phyloP scores from a whole-genome alignment of 2,113 vertebrate species.

The Motacilla tschutschensis region DNA sequence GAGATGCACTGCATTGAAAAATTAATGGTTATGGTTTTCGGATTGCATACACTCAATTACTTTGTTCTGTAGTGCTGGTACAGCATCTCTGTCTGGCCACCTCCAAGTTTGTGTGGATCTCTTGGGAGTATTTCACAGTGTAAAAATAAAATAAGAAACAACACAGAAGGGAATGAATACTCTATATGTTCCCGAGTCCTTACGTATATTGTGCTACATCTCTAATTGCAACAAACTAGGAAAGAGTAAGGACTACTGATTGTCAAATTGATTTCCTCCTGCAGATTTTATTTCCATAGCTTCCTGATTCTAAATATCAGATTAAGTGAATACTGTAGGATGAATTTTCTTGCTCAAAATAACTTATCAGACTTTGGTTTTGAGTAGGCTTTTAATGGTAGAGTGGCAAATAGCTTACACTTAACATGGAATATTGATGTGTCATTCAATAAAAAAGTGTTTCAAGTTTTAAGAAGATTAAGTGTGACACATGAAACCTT shows the following conservation, averaged over 20 bases:
- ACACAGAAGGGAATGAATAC: slow-evolving; percentile 24
- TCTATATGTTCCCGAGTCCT: not conserved
- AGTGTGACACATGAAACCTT: not conserved
- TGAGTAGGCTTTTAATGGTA: not conserved
- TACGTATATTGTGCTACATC: not conserved
- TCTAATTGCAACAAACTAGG: slow-evolving; percentile 10
- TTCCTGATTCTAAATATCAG: not conserved
- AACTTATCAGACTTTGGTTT: not conserved
- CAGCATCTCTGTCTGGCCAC: slow-evolving; percentile 18
- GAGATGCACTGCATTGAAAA: slow-evolving; percentile 14
- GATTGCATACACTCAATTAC: slow-evolving; percentile 36
- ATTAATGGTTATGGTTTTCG: slow-evolving; percentile 57
- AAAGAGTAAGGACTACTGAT: slow-evolving; percentile 14
- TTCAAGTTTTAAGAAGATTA: not conserved
- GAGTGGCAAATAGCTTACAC: not conserved
- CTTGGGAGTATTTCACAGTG: slow-evolving; percentile 31
- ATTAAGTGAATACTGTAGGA: not conserved
- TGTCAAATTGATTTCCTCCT: not conserved
- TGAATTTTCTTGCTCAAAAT: slow-evolving; percentile 1
- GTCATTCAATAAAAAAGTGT: not conserved
- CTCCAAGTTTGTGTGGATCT: slow-evolving; percentile 14
- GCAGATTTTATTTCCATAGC: not conserved
- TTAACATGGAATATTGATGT: not conserved
- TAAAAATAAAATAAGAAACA: slow-evolving; percentile 49
- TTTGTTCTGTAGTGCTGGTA: slow-evolving; percentile 31